Conservation (phyloP, 2,113 vertebrate genomes). For the zebrafish (Danio rerio) region DNA sequence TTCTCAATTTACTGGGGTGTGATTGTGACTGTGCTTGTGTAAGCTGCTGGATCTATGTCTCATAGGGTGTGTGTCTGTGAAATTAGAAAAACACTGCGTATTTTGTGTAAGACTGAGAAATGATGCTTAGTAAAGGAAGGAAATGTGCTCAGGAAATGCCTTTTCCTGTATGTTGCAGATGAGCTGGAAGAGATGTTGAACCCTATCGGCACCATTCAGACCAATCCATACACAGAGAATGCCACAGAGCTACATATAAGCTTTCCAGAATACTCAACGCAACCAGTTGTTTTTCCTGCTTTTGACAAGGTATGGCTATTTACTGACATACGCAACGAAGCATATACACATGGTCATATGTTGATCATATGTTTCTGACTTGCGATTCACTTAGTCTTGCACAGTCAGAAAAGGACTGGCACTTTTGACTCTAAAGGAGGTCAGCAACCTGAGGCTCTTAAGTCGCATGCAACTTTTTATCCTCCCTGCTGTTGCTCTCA, state of each 20-base stretch:
- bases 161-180: constrained; percentile 76
- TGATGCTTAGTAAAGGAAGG: constrained; percentile 22
- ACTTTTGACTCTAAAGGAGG: background rate
- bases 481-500: too few species aligned
- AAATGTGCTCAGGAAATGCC: constrained; percentile 6
- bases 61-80: background rate
- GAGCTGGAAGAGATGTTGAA: constrained; percentile 99
- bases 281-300: constrained; percentile 87
- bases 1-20: background rate
- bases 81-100: background rate
- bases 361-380: background rate
- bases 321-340: too few species aligned
- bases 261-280: constrained; percentile 87
- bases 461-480: too few species aligned
- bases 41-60: background rate
- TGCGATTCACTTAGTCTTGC: background rate
- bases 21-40: background rate
- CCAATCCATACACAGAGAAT: constrained; percentile 96
- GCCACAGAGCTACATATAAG: constrained; percentile 91
- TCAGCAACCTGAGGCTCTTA: too few species aligned
- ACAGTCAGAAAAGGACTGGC: background rate
- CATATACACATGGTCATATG: too few species aligned
- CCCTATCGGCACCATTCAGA: constrained; percentile 96
- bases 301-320: constrained; percentile 91
- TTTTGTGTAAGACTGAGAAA: background rate